Base-by-base conservation (phyloP, 2,113 vertebrate genomes). In the Nanorana parkeri region DNA sequence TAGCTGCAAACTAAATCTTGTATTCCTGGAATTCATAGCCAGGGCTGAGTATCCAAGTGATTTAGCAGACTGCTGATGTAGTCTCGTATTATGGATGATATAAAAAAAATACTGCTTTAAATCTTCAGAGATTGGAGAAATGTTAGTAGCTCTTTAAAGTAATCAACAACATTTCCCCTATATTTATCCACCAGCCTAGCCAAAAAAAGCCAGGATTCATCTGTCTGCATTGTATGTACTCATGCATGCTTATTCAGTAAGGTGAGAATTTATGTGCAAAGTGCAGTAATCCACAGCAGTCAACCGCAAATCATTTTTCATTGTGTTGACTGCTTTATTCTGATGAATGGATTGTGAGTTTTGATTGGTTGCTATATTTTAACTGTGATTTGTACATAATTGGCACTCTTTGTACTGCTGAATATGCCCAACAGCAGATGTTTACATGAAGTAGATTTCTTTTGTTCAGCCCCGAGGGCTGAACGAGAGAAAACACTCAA, bases 81-180 rank as follows among this genome's bases (percentile, higher is more conserved):
- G 21, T 32, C 67, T 29, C 26, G 41, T 68, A 56, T 68, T 56
- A 68, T 26, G 19, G 21, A 6, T 19, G 17, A 6, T 19, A 60
- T 51, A 69, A 80, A 69, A 60, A 80, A 69, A 36, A 51, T 69
- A 61, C 15, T 21, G 28, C 54, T 24, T 26, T 5, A 26, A n/a
- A 41, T 17, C 47, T 68, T 20, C 4, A 69, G 65, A 52, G 52
- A 69, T 28, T 0, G 20, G 17, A 26, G 54, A 61, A 60, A 58
- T 80, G 56, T 63, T 71, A n/a, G 23, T 26, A 60, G 68, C 5
- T 60, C 26, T 63, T 60, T 80, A 32, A 73, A 71, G 26, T 20
- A 26, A 28, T 19, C 71, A 60, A 17, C 15, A 4, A 32, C 56
- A n/a, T 73, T 20, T 32, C 26, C 6, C 2, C 4, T 20, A 28